Conservation (phyloP, 2,113 vertebrate genomes). For the Trichechus manatus region DNA sequence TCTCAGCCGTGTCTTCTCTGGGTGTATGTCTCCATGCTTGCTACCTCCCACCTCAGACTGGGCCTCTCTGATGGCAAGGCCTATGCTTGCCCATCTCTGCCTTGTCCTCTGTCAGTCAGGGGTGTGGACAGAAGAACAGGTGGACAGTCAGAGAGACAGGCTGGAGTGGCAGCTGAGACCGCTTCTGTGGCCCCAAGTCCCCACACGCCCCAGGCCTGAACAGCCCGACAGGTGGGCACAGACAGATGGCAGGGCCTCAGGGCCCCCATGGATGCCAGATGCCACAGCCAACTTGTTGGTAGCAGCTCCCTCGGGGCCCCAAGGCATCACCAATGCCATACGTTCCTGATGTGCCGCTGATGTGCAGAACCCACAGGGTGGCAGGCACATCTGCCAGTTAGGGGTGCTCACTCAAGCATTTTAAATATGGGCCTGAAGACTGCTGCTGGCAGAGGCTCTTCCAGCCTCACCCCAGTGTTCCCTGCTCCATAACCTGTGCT, state of each 20-base stretch:
- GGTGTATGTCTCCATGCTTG: not conserved
- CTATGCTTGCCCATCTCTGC: not conserved
- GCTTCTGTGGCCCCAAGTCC: not conserved
- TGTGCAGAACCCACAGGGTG: conserved; percentile 4
- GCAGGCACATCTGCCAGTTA: conserved; percentile 24
- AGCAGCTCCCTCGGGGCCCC: not conserved
- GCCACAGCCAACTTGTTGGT: conserved; percentile 50
- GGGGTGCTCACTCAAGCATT: not conserved
- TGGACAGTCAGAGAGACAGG: conserved; percentile 48
- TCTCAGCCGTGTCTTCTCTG: not conserved
- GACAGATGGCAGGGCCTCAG: conserved; percentile 69
- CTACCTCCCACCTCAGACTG: not conserved
- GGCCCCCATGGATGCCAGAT: conserved; percentile 59
- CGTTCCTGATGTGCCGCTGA: conserved; percentile 62
- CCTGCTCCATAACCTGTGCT: not conserved
- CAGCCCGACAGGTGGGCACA: conserved; percentile 69
- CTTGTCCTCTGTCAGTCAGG: not conserved
- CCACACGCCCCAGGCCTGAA: not conserved
- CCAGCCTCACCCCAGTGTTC: not conserved
- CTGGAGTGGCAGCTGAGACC: conserved; percentile 34
- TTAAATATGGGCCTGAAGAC: not conserved
- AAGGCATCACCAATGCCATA: not conserved
- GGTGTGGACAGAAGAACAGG: conserved; percentile 10
- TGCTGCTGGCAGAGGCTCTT: not conserved
- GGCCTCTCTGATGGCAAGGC: not conserved